phyloP scores from a whole-genome alignment of 2,888 invertebrate species.

The Ophion ellenae region DNA sequence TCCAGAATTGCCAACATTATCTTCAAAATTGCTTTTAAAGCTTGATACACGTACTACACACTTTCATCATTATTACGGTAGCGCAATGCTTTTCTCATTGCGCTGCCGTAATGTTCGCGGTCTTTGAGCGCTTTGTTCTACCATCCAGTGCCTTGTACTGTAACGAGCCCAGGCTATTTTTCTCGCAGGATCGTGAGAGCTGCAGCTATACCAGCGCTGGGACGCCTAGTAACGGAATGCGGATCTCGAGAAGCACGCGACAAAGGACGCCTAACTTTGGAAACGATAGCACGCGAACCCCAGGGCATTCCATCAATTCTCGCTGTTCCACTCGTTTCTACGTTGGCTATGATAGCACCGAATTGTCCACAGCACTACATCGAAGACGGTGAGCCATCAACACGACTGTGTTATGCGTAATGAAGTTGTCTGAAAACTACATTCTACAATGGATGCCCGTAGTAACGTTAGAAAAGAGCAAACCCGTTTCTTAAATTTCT shows the following conservation, averaged over 20 bases:
- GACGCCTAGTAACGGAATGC: constrained; percentile 85
- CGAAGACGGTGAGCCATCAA: constrained; percentile 85
- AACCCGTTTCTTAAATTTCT: no score
- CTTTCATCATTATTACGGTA: no score
- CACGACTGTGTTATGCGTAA: background rate
- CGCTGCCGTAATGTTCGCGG: no score
- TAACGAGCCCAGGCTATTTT: background rate
- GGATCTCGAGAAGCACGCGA: constrained; percentile 85
- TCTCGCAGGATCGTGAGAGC: constrained; percentile 85
- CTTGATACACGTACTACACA: no score
- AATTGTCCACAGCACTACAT: constrained; percentile 85
- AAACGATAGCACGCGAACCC: constrained; percentile 81
- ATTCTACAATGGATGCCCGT: no score
- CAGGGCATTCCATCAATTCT: constrained; percentile 80
- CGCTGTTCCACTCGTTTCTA: constrained; percentile 86
- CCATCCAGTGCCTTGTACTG: background rate
- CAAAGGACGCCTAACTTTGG: constrained; percentile 85
- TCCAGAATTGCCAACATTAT: no score
- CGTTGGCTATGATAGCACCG: constrained; percentile 87
- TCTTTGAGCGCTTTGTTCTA: background rate
- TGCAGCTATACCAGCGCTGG: constrained; percentile 87
- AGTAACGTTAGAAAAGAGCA: no score
- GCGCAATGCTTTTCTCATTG: no score
- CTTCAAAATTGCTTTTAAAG: no score
- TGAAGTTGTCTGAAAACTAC: background rate